Base-by-base conservation (phyloP, 2,888 invertebrate genomes). In the Idaea aversata region DNA sequence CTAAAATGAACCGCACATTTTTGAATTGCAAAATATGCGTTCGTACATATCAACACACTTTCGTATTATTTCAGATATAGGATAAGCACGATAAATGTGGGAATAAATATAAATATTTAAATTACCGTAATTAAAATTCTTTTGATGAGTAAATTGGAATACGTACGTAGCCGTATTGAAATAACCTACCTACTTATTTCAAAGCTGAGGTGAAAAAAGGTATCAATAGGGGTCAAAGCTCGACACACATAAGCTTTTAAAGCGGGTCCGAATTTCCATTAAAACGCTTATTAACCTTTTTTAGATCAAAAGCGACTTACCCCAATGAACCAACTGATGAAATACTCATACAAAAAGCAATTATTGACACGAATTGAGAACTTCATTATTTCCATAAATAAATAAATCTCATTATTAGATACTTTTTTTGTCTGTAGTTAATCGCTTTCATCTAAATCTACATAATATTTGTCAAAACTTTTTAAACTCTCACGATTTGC, bases 1-100 rank as follows among this genome's bases (percentile, higher is more conserved):
- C 72, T 69, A 76, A 77, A 78, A 79, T 76, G 75, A 74, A 75
- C 71, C 66, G 72, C 69, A 74, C 71, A 67, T 57, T 69, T 77
- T 72, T 64, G 67, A 69, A 66, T 69, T 66, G 64, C 62, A 63
- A 67, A 66, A 64, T 62, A 25, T 61, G 59, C 25, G 59, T 59
- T 15, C 59, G 59, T 59, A 59, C 25, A 58, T 16, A 59, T 25
- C 34, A 59, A 59, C 47, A 35, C 38, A 47, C 47, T 36, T 61
- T 61, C 38, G 16, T 47, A 47, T 47, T 47, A 47, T 47, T 47
- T 47, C 47, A 47, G 47, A 47, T 47, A 47, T 47, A 13, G 47
- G 47, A 47, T 47, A 13, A 13, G 3, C 47, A 47, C 47, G 13
- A 47, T 47, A 47, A 47, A 7, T 47, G 47, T 47, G 47, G 47